These are phyloP conservation scores for Camponotus vicinus DNA, from an alignment of 1,140 invertebrate species.

Conservation along the genomic window DNA sequence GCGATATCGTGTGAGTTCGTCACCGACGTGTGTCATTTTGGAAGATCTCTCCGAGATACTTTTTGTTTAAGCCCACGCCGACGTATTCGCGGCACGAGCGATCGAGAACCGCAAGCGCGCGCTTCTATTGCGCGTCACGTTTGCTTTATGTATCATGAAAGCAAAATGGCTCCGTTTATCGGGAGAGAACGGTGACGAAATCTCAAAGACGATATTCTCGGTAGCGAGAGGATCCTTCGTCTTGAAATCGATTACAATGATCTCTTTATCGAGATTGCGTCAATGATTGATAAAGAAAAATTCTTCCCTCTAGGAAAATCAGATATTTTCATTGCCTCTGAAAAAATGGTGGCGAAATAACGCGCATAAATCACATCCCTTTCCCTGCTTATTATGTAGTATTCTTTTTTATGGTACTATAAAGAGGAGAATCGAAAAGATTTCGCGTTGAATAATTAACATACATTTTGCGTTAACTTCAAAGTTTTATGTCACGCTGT, in stretches of 20 bases:
- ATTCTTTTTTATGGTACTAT: neutral
- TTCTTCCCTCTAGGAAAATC: neutral
- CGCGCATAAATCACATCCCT: neutral
- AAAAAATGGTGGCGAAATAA: neutral
- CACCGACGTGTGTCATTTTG: slow-evolving; percentile 17
- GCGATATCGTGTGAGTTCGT: neutral
- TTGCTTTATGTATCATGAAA: slow-evolving; percentile 59
- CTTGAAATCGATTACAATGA: slow-evolving; percentile 19
- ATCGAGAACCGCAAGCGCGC: slow-evolving; percentile 28
- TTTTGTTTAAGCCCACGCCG: slow-evolving; percentile 17
- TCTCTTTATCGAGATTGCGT: slow-evolving; percentile 24
- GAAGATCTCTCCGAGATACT: slow-evolving; percentile 35
- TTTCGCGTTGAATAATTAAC: slow-evolving; percentile 50
- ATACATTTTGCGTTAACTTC: slow-evolving; percentile 37
- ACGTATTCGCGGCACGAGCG: slow-evolving; percentile 55
- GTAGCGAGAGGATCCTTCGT: neutral
- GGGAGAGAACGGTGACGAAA: neutral
- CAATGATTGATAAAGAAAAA: slow-evolving; percentile 1
- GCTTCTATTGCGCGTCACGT: slow-evolving; percentile 55
- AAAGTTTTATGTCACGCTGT: slow-evolving; percentile 43
- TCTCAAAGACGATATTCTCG: slow-evolving; percentile 8
- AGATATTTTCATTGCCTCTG: slow-evolving; percentile 4
- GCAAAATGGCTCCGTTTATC: slow-evolving; percentile 39
- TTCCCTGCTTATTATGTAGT: slow-evolving; percentile 1
- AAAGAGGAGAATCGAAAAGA: slow-evolving; percentile 1